Conservation (phyloP, 2,113 vertebrate genomes). For the Scytalopus superciliaris region DNA sequence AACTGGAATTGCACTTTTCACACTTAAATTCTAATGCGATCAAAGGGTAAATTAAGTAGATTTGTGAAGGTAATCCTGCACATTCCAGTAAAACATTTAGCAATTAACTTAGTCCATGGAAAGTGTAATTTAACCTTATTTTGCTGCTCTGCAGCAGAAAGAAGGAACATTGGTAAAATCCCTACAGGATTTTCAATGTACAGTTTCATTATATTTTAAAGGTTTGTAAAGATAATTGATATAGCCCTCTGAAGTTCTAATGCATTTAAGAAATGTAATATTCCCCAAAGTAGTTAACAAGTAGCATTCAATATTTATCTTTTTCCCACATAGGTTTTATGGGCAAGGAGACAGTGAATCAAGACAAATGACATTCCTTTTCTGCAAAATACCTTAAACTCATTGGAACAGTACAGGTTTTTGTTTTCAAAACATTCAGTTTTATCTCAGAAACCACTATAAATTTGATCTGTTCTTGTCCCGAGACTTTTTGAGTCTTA, state of each 20-base stretch:
- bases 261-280: slow-evolving; percentile 18
- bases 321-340: neutral
- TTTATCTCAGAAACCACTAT: neutral
- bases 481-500: neutral
- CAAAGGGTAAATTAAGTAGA: slow-evolving; percentile 36
- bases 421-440: neutral
- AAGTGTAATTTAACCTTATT: slow-evolving; percentile 6
- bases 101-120: slow-evolving; percentile 25
- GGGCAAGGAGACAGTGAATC: neutral
- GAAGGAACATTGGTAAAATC: neutral
- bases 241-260: neutral
- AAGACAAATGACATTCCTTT: neutral
- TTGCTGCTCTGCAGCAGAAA: neutral
- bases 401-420: neutral
- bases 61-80: slow-evolving; percentile 43
- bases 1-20: slow-evolving; percentile 21
- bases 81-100: slow-evolving; percentile 32
- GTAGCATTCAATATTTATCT: neutral
- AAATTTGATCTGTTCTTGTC: neutral
- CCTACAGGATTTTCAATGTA: neutral
- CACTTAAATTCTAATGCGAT: slow-evolving; percentile 17
- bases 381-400: neutral
- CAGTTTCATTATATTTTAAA: neutral
- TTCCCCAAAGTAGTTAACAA: neutral
- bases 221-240: neutral